These are phyloP conservation scores for Latheticus oryzae DNA, from an alignment of 2,888 invertebrate genomes.

Conservation along the genomic window DNA sequence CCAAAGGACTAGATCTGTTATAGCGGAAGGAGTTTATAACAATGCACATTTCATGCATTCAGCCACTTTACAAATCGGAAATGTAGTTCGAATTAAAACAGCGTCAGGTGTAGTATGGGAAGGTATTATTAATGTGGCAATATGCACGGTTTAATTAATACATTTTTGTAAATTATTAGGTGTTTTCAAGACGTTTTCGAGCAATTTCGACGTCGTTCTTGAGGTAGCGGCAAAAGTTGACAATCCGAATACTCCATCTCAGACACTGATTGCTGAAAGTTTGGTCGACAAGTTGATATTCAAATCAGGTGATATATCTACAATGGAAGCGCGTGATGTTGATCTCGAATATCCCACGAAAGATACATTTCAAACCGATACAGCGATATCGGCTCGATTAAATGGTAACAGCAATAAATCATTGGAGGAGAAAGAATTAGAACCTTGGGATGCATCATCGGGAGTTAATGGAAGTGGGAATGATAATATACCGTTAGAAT, in stretches of 20 bases:
- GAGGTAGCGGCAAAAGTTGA: conserved; percentile 88
- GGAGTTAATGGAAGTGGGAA: conserved; percentile 71
- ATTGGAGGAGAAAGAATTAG: conserved; percentile 85
- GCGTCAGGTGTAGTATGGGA: conserved; percentile 88
- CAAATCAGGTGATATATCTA: conserved; percentile 85
- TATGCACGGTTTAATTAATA: too few relatives aligned
- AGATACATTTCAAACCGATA: conserved; percentile 90
- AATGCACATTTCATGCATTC: conserved; percentile 93
- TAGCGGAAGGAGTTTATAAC: conserved; percentile 88
- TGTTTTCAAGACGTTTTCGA: conserved; percentile 89
- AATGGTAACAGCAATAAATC: conserved; percentile 55
- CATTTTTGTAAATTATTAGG: conserved; percentile 49
- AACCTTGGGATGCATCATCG: conserved; percentile 86
- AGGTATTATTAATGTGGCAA: too few relatives aligned
- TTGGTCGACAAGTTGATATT: conserved; percentile 86
- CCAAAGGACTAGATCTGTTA: conserved; percentile 76
- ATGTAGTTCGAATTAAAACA: conserved; percentile 83
- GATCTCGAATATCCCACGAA: conserved; percentile 90
- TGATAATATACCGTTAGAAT: conserved; percentile 72
- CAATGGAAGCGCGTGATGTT: conserved; percentile 84
- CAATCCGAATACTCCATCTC: conserved; percentile 68
- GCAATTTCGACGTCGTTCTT: conserved; percentile 86
- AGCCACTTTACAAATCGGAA: conserved; percentile 86
- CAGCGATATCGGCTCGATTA: conserved; percentile 84
- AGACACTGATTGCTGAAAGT: conserved; percentile 73